A percentile compares a stretch with the other conserved stretches of the same genome.
These are phyloP conservation scores for Hybos culiciformis DNA, from an alignment of 2,888 invertebrate species.

Conservation along the genomic window DNA sequence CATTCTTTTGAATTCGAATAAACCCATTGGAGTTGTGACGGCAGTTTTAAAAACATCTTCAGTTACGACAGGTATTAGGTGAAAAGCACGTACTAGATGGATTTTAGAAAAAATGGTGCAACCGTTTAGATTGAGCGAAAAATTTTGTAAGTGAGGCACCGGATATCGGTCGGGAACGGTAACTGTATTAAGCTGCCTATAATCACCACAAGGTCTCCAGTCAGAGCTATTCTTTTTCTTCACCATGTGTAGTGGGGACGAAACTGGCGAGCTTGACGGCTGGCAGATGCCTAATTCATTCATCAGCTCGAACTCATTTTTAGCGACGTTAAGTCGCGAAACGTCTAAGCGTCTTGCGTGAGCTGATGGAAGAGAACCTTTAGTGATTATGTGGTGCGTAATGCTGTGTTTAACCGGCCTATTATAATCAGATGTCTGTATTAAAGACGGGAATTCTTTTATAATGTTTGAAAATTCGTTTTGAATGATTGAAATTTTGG, in stretches of 20 bases:
- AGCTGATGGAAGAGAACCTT: background rate
- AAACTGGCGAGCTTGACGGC: background rate
- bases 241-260: background rate
- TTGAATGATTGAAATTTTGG: background rate
- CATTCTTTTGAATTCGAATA: background rate
- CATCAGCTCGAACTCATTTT: background rate
- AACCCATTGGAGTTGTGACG: background rate
- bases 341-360: background rate
- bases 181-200: background rate
- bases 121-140: background rate
- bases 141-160: background rate
- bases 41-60: background rate
- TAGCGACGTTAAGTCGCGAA: background rate
- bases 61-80: constrained; percentile 24
- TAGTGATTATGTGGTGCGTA: background rate
- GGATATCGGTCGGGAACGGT: background rate
- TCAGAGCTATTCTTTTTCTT: background rate
- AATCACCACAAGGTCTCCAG: constrained; percentile 5
- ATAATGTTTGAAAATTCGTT: background rate
- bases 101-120: constrained; percentile 15
- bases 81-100: constrained; percentile 22
- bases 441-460: background rate
- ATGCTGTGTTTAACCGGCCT: background rate
- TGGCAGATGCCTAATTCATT: background rate
- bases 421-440: background rate